Conservation (phyloP, 2,888 invertebrate genomes). For the Brenthis ino region DNA sequence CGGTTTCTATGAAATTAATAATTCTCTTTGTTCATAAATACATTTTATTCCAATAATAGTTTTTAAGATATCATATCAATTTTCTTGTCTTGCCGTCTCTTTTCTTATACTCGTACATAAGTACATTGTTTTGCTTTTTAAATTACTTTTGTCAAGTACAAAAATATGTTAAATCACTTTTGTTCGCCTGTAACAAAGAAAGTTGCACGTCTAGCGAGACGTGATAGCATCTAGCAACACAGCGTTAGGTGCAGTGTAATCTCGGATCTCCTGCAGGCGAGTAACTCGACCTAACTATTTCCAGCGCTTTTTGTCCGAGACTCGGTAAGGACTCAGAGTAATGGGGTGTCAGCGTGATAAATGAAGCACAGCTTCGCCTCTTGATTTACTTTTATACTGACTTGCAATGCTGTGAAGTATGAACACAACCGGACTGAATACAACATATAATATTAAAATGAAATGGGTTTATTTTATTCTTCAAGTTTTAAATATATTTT, state of each 20-base stretch:
- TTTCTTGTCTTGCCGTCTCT: too few relatives aligned
- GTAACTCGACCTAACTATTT: slow-evolving; percentile 11
- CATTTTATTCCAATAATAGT: too few relatives aligned
- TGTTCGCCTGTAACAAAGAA: not conserved
- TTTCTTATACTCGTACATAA: too few relatives aligned
- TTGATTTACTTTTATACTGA: slow-evolving; percentile 12
- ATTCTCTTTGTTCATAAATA: not conserved
- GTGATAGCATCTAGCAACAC: slow-evolving; percentile 15
- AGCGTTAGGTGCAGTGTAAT: slow-evolving; percentile 6
- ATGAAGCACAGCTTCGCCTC: slow-evolving; percentile 17
- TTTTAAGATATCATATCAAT: too few relatives aligned
- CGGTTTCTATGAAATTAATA: not conserved
- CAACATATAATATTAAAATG: not conserved
- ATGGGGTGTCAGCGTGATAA: slow-evolving; percentile 27
- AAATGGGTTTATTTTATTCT: too few relatives aligned
- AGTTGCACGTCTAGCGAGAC: not conserved
- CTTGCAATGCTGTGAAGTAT: not conserved
- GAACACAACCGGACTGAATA: slow-evolving; percentile 3
- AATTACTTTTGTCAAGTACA: too few relatives aligned
- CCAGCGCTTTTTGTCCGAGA: slow-evolving; percentile 21
- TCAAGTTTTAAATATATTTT: too few relatives aligned
- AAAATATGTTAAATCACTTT: not conserved
- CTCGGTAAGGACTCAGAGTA: slow-evolving; percentile 16
- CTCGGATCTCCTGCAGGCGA: slow-evolving; percentile 17
- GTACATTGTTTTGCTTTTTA: too few relatives aligned